Evolutionary conservation across 2,797 vertebrate genomes (phyloP).

Genomic region (Lepus oiostolus): DNA sequence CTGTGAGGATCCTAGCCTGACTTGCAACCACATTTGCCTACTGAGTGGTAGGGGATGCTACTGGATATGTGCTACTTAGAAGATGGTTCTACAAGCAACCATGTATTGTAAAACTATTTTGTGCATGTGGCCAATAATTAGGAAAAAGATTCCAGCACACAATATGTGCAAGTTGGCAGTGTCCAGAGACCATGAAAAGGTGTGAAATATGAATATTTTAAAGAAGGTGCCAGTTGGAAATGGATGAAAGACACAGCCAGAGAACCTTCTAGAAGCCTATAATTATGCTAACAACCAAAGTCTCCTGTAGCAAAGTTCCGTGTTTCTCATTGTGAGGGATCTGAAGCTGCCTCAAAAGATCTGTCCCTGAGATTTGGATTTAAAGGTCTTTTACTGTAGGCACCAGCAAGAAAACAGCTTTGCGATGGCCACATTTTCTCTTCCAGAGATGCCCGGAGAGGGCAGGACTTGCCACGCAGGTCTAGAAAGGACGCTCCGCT

Average conservation of each 20-base stretch:
- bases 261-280: not conserved
- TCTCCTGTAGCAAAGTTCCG: not conserved
- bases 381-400: not conserved
- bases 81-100: not conserved
- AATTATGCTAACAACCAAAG: not conserved
- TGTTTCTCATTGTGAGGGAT: not conserved
- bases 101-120: not conserved
- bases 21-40: not conserved
- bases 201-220: not conserved
- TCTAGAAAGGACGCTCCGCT: not conserved
- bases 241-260: not conserved
- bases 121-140: too few species aligned
- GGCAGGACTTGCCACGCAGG: not conserved
- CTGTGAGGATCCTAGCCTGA: not conserved
- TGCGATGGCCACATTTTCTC: not conserved
- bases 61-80: not conserved
- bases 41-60: not conserved
- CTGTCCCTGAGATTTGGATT: not conserved
- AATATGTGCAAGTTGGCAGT: not conserved
- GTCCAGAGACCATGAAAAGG: not conserved
- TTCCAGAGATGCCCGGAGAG: constrained; percentile 8
- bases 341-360: not conserved
- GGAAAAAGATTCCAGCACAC: not conserved
- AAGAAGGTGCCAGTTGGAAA: constrained; percentile 15
- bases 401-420: not conserved